Evolutionary conservation across 2,888 invertebrate genomes (phyloP), one percentile per base, ranked within the genome.

Genomic region (Drosophila aldrichi): DNA sequence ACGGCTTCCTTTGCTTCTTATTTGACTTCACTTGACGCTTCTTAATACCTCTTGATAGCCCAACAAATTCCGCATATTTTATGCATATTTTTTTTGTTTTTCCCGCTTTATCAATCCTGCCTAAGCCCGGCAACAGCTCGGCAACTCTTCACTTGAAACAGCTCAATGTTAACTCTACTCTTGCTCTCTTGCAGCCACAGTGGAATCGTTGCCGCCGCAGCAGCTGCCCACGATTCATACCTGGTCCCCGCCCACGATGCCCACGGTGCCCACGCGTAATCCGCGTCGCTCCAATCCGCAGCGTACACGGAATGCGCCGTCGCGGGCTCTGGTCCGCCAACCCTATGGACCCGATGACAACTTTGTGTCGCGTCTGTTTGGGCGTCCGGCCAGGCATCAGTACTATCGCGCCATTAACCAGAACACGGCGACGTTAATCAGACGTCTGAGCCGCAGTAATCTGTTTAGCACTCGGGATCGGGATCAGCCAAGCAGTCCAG

Each of bases 361-460:
- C 54, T 92, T 92, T 56, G 69, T 93, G 3, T 83, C 90, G n/a
- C 85, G 91, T 16, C 85, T 93, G 2, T 92, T 93, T 52, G 91
- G 92, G 4, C 88, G 92, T 1, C 93, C 92, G 25, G 82, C 91
- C 3, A 83, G 93, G 20, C 91, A 88, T 61, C 92, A 92, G 40
- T 92, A 92, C 74, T 92, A 92, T 77, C 90, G 92, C 18, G 80
- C 90, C 0, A 88, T 92, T 14, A 92, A 93, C 84, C 90, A 91
- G 63, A 92, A 92, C 38, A 92, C 93, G 4, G 92, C 92, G 10
- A 90, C 92, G 20, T 73, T 93, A n/a, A 92, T 93, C 38, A 81
- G 93, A 38, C 90, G 92, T 3, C 65, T 93, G 12, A 93, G 92
- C 73, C 92, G 92, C 16, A 93, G 92, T 55, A 93, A 91, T 77